phyloP scores from a whole-genome alignment of 2,888 invertebrate genomes.

The Chymomyza amoena region DNA sequence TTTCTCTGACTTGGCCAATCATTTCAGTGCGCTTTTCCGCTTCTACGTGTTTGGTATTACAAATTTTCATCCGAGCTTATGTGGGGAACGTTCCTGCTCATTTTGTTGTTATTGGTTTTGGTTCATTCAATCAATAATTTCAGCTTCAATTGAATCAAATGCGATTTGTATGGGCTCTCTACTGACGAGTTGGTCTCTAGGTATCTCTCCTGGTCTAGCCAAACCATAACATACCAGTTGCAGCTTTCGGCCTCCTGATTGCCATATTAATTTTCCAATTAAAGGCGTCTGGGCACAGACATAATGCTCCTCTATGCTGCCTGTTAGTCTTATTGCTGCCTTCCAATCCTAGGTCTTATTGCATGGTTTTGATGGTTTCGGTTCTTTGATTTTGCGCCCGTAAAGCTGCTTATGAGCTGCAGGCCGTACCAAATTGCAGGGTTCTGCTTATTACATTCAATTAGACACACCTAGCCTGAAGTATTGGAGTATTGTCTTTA shows the following conservation, averaged over 20 bases:
- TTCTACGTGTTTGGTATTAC: slow-evolving; percentile 70
- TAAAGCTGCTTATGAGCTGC: slow-evolving; percentile 21
- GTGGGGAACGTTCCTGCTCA: slow-evolving; percentile 56
- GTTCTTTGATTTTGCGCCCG: slow-evolving; percentile 6
- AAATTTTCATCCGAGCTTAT: slow-evolving; percentile 75
- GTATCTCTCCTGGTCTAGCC: not conserved
- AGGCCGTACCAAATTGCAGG: not conserved
- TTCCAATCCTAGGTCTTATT: not conserved
- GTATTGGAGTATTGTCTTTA: not conserved
- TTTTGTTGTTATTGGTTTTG: slow-evolving; percentile 43
- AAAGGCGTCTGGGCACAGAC: slow-evolving; percentile 7
- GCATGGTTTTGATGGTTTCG: not conserved
- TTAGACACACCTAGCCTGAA: not conserved
- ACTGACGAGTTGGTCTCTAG: not conserved
- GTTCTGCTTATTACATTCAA: not conserved
- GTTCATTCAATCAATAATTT: slow-evolving; percentile 73
- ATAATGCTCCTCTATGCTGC: not conserved
- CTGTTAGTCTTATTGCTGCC: slow-evolving; percentile 42
- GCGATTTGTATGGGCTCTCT: slow-evolving; percentile 46
- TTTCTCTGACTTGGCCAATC: slow-evolving; percentile 56
- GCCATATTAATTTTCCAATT: slow-evolving; percentile 63
- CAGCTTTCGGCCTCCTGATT: not conserved
- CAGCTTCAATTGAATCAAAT: slow-evolving; percentile 74
- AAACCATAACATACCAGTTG: not conserved
- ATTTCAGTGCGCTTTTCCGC: not conserved